phyloP scores from a whole-genome alignment of 1,140 invertebrate genomes.

The Zeugodacus cucurbitae region DNA sequence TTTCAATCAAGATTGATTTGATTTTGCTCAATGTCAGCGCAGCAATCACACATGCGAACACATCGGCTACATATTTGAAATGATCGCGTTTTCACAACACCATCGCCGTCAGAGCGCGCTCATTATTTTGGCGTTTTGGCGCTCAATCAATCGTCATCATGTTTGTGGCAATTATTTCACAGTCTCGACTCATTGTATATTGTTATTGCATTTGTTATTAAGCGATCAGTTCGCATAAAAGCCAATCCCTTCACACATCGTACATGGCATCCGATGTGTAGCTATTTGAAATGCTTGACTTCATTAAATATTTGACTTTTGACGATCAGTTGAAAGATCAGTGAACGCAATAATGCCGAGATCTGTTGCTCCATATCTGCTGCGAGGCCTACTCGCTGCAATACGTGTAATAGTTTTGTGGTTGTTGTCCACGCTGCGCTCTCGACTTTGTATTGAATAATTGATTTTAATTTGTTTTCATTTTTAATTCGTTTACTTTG shows the following conservation, averaged over 20 bases:
- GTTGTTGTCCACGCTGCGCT: background rate
- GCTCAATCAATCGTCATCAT: background rate
- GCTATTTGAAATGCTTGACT: background rate
- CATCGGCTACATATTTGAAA: background rate
- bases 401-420: background rate
- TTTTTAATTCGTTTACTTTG: background rate
- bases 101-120: background rate
- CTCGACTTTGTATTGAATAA: slow-evolving; percentile 2
- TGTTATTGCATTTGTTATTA: background rate
- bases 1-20: slow-evolving; percentile 35
- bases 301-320: slow-evolving; percentile 2
- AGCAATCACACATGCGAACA: background rate
- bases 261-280: background rate
- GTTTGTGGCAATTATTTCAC: background rate
- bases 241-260: background rate
- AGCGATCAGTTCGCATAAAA: background rate
- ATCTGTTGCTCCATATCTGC: slow-evolving; percentile 22
- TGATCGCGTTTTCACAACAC: background rate
- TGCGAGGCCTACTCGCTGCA: background rate
- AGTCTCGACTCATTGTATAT: background rate
- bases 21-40: background rate
- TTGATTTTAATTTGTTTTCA: slow-evolving; percentile 29
- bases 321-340: slow-evolving; percentile 39
- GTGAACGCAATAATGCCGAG: slow-evolving; percentile 19
- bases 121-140: background rate